A percentile compares a stretch with the other conserved stretches of the same genome.
phyloP scores from a whole-genome alignment of 2,888 invertebrate species.

The Rotaria sp. region DNA sequence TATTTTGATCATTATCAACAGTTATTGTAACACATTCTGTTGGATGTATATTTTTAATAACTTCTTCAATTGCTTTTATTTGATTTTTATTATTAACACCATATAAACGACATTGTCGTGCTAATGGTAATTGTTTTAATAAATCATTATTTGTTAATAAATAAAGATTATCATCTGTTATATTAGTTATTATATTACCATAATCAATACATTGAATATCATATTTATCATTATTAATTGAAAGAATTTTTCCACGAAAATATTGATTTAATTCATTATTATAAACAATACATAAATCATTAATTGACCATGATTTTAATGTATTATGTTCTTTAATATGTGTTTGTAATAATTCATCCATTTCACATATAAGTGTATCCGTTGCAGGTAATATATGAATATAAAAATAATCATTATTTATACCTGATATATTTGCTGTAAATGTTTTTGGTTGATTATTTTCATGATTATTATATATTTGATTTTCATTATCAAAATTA shows the following conservation, averaged over 20 bases:
- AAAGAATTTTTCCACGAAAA: slow-evolving; percentile 4
- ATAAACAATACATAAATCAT: background rate
- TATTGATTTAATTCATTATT: background rate
- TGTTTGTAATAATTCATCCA: background rate
- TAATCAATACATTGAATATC: slow-evolving; percentile 15
- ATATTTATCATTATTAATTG: background rate
- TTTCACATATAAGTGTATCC: background rate
- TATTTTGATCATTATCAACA: background rate
- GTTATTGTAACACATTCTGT: background rate
- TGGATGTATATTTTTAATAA: background rate
- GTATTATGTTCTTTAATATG: background rate
- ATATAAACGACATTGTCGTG: slow-evolving; percentile 4
- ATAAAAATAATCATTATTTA: background rate
- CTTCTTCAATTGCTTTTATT: background rate
- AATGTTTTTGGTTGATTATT: slow-evolving; percentile 1
- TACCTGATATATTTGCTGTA: background rate
- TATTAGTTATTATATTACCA: background rate
- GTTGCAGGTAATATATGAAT: slow-evolving; percentile 2
- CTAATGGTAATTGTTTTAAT: background rate
- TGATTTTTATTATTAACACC: background rate
- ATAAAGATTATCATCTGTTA: background rate
- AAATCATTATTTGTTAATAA: background rate
- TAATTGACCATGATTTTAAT: background rate
- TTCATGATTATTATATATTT: background rate
- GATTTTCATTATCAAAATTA: background rate